Base-by-base conservation (phyloP, 2,888 invertebrate genomes). In the Netelia fuscicornis region DNA sequence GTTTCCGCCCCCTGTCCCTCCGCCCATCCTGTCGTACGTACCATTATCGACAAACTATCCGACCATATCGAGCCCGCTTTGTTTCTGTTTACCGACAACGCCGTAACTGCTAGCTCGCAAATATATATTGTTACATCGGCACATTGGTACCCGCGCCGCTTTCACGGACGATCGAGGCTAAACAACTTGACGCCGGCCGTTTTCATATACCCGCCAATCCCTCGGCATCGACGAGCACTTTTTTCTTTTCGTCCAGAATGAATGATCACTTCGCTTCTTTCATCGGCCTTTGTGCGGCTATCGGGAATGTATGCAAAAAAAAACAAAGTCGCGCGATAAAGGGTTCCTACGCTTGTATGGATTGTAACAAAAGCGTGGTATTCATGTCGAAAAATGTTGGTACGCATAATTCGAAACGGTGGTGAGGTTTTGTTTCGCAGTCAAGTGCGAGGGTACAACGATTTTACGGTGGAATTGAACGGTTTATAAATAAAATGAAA, bases 1-100 rank as follows among this genome's bases (percentile, higher is more conserved):
- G 58, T 58, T 37, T 6, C 37, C 37, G 6, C 37, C 37, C 37
- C 6, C 8, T 37, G 8, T 6, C 37, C 37, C 37, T 0, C 37
- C 37, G 0, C 37, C 37, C 37, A 58, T 6, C 42, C 65, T 52
- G 67, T 60, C 81, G 74, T 60, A 60, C 81, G 70, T 81, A 81
- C 83, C 86, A 84, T 87, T 88, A 88, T 88, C 86, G 83, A 82
- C 67, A 79, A 75, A 68, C 83, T 85, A 83, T 84, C 85, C 65
- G 74, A 81, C 85, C 84, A 75, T 85, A 85, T 81, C 81, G 81
- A 70, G 54, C 42, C 56, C 76, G 80, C 85, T 85, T 85, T 85
- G 85, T 81, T 75, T 65, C 74, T 54, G 72, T 78, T 20, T 60
- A 60, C 56, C 80, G 65, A 67, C 78, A 71, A 79, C 52, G 78